Percentiles rank a stretch among this genome's conserved stretches.
Conservation (phyloP, 1,140 invertebrate genomes). For the Trachymyrmex cornetzi region DNA sequence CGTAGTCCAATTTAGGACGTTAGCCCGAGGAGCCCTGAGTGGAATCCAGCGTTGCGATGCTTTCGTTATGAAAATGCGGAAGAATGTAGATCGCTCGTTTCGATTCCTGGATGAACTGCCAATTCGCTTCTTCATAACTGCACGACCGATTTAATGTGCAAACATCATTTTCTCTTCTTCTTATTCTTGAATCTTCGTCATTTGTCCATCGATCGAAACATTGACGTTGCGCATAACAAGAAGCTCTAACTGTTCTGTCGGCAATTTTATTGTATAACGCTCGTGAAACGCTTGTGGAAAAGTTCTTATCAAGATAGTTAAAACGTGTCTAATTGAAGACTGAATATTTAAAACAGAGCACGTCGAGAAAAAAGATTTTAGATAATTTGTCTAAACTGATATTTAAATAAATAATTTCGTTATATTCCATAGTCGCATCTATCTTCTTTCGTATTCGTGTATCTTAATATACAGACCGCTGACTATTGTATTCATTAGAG, state of each 20-base stretch:
- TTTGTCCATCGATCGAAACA: not conserved
- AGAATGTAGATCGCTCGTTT: not conserved
- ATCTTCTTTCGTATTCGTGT: not conserved
- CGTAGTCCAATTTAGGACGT: slow-evolving; percentile 79
- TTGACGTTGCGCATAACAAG: not conserved
- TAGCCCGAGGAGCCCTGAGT: slow-evolving; percentile 67
- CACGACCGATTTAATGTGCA: not conserved
- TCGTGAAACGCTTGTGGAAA: not conserved
- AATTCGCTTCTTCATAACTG: not conserved
- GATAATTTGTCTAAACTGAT: not conserved
- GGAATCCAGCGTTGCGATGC: slow-evolving; percentile 21
- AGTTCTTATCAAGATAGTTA: not conserved
- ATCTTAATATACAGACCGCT: not conserved
- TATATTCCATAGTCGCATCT: not conserved
- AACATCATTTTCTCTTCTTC: not conserved
- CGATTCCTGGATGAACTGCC: not conserved
- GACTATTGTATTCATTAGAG: not conserved
- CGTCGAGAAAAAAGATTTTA: not conserved
- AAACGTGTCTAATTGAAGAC: not conserved
- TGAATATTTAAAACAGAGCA: not conserved
- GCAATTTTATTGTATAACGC: not conserved
- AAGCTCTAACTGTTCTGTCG: not conserved
- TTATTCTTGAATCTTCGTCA: not conserved
- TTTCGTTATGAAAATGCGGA: slow-evolving; percentile 38
- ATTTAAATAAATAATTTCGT: slow-evolving; percentile 13